phyloP scores from a whole-genome alignment of 2,113 vertebrate genomes.

The Oncorhynchus mykiss region DNA sequence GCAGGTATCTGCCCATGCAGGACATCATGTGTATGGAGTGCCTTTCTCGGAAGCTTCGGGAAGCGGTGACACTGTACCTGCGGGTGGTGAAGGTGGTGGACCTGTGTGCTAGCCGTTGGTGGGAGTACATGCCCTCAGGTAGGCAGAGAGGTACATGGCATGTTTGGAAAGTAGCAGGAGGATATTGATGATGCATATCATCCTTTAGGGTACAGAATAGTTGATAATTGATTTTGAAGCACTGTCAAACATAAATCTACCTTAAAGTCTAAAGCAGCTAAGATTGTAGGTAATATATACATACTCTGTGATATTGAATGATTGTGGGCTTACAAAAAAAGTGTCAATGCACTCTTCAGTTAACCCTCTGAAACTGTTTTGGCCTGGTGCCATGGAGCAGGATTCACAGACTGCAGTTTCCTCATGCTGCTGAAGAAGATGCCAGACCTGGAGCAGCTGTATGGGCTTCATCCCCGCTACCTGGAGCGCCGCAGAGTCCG shows the following conservation, averaged over 20 bases:
- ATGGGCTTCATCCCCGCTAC: slow-evolving; percentile 95
- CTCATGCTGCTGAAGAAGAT: slow-evolving; percentile 95
- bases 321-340: too few species aligned
- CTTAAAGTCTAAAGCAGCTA: too few species aligned
- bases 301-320: too few species aligned
- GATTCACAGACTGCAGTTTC: slow-evolving; percentile 97
- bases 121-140: slow-evolving; percentile 99
- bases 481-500: slow-evolving; percentile 93
- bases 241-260: not conserved
- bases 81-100: slow-evolving; percentile 97
- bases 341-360: not conserved
- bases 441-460: slow-evolving; percentile 96
- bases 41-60: slow-evolving; percentile 91
- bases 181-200: not conserved
- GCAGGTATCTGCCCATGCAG: slow-evolving; percentile 95
- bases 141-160: slow-evolving; percentile 43
- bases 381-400: slow-evolving; percentile 57
- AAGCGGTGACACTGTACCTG: slow-evolving; percentile 92
- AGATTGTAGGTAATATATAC: too few species aligned
- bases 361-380: not conserved
- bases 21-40: slow-evolving; percentile 99
- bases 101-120: slow-evolving; percentile 95
- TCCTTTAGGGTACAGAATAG: not conserved
- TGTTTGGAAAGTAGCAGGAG: too few species aligned
- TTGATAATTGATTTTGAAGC: not conserved